Conservation (phyloP, 2,113 vertebrate genomes). For the Nyctereutes procyonoides region DNA sequence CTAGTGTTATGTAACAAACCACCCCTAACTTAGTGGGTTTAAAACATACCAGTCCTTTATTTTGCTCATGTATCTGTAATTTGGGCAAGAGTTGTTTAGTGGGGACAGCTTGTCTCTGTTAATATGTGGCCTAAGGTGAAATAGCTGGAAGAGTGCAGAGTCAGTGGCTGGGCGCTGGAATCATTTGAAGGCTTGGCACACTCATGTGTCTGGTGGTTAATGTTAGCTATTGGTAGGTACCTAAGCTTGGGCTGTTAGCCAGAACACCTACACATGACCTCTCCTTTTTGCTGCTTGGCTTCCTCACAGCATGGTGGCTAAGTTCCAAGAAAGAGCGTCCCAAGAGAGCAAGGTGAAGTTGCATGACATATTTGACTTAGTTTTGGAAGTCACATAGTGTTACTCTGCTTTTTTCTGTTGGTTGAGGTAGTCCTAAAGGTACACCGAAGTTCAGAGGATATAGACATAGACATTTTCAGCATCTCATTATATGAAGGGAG, state of each 20-base stretch:
- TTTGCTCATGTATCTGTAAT: slow-evolving; percentile 13
- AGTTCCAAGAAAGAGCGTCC: slow-evolving; percentile 26
- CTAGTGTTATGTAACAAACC: slow-evolving; percentile 33
- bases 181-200: slow-evolving; percentile 36
- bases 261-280: slow-evolving; percentile 50
- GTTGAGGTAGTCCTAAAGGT: slow-evolving; percentile 14
- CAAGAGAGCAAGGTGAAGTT: slow-evolving; percentile 8
- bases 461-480: background rate
- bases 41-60: slow-evolving; percentile 32
- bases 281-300: slow-evolving; percentile 32
- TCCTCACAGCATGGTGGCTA: slow-evolving; percentile 31
- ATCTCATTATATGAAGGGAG: background rate
- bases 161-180: background rate
- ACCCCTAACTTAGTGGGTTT: slow-evolving; percentile 35
- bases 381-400: slow-evolving; percentile 29
- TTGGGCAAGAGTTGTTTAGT: background rate
- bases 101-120: slow-evolving; percentile 15
- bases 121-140: background rate
- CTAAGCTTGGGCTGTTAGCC: slow-evolving; percentile 34
- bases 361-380: slow-evolving; percentile 24
- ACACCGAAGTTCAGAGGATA: background rate
- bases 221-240: slow-evolving; percentile 6
- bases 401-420: slow-evolving; percentile 25
- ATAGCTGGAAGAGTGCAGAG: background rate
- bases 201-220: slow-evolving; percentile 23